Percentiles rank a stretch among this genome's conserved stretches.
Conservation (phyloP, 1,140 invertebrate species). For the Neodiprion lecontei region DNA sequence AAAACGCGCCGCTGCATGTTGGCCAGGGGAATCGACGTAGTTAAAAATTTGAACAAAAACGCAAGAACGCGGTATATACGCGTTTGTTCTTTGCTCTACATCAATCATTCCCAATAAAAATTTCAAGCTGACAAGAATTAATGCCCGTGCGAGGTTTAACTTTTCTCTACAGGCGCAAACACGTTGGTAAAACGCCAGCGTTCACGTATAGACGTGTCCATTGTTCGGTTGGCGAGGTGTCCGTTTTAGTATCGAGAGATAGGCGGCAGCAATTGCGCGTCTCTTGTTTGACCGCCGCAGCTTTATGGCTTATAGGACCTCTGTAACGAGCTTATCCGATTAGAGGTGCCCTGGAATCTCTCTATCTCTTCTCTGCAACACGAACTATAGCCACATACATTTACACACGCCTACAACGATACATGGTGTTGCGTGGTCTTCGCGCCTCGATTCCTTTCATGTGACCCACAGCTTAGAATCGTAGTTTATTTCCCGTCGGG, state of each 20-base stretch:
- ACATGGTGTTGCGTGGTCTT: too few species aligned
- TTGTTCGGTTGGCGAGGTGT: not conserved
- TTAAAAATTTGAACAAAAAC: not conserved
- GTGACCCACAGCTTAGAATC: too few species aligned
- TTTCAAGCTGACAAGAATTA: not conserved
- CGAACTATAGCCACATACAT: too few species aligned
- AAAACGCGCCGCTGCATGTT: too few species aligned
- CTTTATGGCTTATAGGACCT: conserved; percentile 7
- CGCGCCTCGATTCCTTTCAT: too few species aligned
- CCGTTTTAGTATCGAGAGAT: conserved; percentile 1
- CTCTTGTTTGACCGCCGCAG: conserved; percentile 2
- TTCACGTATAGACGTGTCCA: not conserved
- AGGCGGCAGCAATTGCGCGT: not conserved
- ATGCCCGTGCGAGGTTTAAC: not conserved
- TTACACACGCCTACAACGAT: too few species aligned
- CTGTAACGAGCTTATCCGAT: conserved; percentile 4
- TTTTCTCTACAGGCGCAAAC: too few species aligned
- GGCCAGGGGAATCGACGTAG: too few species aligned
- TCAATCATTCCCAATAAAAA: not conserved
- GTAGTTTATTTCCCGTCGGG: too few species aligned
- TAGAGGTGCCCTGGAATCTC: conserved; percentile 1
- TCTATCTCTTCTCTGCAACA: not conserved
- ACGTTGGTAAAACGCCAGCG: too few species aligned
- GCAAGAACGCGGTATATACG: not conserved
- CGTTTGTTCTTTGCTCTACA: not conserved